Evolutionary conservation across 2,113 vertebrate genomes (phyloP).

Genomic region (Sciurus niger): DNA sequence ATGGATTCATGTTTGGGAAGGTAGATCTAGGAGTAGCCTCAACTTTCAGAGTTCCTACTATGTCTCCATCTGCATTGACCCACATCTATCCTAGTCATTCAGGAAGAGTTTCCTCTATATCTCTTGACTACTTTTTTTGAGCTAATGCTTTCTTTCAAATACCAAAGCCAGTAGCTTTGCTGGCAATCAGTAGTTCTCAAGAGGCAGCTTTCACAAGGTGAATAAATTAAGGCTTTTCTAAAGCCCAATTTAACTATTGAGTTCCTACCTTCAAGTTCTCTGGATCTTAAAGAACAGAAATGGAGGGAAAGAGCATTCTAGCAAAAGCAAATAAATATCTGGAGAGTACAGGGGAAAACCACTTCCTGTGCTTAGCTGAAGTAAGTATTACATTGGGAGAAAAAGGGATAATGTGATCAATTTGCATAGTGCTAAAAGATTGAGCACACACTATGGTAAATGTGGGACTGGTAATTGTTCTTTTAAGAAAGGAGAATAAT

Average conservation of each 20-base stretch:
- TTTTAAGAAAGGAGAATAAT: background rate
- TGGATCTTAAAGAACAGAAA: background rate
- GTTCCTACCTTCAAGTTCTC: background rate
- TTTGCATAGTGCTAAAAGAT: background rate
- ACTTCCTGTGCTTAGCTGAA: background rate
- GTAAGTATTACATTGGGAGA: background rate
- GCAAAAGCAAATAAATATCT: background rate
- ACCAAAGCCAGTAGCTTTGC: background rate
- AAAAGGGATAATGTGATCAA: background rate
- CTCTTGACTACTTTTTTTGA: background rate
- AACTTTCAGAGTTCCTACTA: background rate
- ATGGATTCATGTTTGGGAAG: background rate
- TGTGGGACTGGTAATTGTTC: background rate
- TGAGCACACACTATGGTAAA: background rate
- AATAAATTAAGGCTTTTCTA: slow-evolving; percentile 2
- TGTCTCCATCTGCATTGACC: background rate
- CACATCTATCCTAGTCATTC: background rate
- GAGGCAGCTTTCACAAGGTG: background rate
- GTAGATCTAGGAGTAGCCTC: background rate
- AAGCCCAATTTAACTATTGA: background rate
- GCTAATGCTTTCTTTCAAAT: background rate
- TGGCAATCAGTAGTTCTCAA: background rate
- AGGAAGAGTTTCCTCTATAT: slow-evolving; percentile 28
- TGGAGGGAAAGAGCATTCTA: background rate
- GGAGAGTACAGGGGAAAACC: background rate